phyloP scores from a whole-genome alignment of 2,888 invertebrate species.

The Drosophila mimetica region DNA sequence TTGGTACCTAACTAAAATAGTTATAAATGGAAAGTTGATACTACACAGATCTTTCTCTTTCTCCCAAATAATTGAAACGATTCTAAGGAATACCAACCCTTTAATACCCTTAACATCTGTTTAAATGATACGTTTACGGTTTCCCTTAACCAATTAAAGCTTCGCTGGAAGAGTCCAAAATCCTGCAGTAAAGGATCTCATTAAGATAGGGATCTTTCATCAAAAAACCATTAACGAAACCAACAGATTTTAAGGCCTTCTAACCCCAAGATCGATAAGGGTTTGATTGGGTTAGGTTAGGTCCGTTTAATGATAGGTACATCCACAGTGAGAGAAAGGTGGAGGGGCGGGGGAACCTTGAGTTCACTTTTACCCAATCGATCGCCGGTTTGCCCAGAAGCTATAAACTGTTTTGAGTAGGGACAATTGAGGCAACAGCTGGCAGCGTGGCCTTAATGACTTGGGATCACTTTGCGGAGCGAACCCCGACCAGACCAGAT shows the following conservation, averaged over 20 bases:
- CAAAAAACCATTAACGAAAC: slow-evolving; percentile 34
- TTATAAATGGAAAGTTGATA: background rate
- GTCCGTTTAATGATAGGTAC: slow-evolving; percentile 30
- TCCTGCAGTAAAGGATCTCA: slow-evolving; percentile 33
- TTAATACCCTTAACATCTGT: slow-evolving; percentile 16
- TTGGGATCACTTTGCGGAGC: slow-evolving; percentile 27
- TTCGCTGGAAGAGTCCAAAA: slow-evolving; percentile 25
- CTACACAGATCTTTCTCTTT: background rate
- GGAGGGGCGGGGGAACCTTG: slow-evolving; percentile 8
- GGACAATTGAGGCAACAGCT: slow-evolving; percentile 62
- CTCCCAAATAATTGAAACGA: background rate
- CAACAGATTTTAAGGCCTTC: slow-evolving; percentile 31
- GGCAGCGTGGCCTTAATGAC: slow-evolving; percentile 46
- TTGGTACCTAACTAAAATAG: background rate
- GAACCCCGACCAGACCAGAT: slow-evolving; percentile 22
- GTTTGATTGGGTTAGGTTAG: slow-evolving; percentile 36
- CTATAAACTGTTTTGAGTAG: slow-evolving; percentile 66
- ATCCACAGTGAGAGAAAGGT: slow-evolving; percentile 17
- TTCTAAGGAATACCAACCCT: background rate
- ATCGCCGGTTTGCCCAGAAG: slow-evolving; percentile 25
- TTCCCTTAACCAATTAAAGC: slow-evolving; percentile 19
- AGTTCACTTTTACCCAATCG: slow-evolving; percentile 37
- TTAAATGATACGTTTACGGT: slow-evolving; percentile 3
- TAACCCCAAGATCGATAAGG: slow-evolving; percentile 65
- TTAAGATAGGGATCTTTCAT: slow-evolving; percentile 41